Conservation (phyloP, 2,888 invertebrate species). For the Hydriomena furcata region DNA sequence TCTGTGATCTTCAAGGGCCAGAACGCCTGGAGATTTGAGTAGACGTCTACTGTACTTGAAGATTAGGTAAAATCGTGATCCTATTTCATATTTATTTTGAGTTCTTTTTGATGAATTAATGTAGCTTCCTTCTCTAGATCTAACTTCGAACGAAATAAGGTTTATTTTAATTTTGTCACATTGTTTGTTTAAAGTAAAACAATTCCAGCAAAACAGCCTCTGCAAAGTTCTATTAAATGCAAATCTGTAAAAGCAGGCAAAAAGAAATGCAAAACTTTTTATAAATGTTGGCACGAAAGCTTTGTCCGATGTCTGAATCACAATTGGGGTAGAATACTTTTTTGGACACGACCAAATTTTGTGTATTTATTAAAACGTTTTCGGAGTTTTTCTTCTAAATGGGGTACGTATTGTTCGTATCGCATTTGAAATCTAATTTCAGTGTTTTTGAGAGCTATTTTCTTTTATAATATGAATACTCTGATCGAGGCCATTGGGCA, state of each 20-base stretch:
- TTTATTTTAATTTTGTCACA: background rate
- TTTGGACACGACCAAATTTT: slow-evolving; percentile 61
- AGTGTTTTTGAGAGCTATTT: too few relatives aligned
- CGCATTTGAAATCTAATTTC: slow-evolving; percentile 20
- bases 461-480: too few relatives aligned
- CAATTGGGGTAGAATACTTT: slow-evolving; percentile 53
- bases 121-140: too few relatives aligned
- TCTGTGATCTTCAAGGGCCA: too few relatives aligned
- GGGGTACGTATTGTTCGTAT: slow-evolving; percentile 13
- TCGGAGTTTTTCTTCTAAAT: slow-evolving; percentile 50
- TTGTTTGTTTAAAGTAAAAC: slow-evolving; percentile 12
- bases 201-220: slow-evolving; percentile 22
- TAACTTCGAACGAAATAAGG: too few relatives aligned
- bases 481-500: too few relatives aligned
- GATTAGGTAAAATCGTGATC: too few relatives aligned
- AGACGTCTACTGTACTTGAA: too few relatives aligned
- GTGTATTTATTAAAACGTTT: slow-evolving; percentile 69
- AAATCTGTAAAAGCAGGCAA: slow-evolving; percentile 45
- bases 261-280: slow-evolving; percentile 64
- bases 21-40: too few relatives aligned
- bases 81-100: too few relatives aligned
- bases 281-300: slow-evolving; percentile 68
- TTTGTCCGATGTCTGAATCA: slow-evolving; percentile 65
- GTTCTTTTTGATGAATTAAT: too few relatives aligned
- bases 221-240: slow-evolving; percentile 51